Evolutionary conservation across 2,888 invertebrate species (phyloP).

Genomic region (Stegophylla sp.): DNA sequence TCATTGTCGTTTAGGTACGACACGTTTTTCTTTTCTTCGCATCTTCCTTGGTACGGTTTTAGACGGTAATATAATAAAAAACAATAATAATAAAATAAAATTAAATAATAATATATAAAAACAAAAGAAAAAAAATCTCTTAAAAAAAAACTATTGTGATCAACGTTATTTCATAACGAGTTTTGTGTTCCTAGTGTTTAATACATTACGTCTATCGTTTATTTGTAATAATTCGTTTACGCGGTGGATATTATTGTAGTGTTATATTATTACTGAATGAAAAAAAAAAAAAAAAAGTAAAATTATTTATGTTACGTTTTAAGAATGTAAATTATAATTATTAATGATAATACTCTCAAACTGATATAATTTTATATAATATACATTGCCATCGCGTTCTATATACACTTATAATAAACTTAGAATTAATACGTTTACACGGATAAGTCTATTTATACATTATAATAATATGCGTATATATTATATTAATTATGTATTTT

Average conservation of each 20-base stretch:
- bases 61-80: too few species aligned
- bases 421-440: slow-evolving; percentile 13
- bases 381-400: slow-evolving; percentile 15
- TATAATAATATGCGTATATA: background rate
- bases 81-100: too few species aligned
- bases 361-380: background rate
- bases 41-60: too few species aligned
- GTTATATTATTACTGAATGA: too few species aligned
- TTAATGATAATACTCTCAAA: slow-evolving; percentile 15
- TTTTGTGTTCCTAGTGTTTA: slow-evolving; percentile 57
- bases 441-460: slow-evolving; percentile 13
- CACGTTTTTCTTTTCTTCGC: too few species aligned
- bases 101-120: too few species aligned
- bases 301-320: slow-evolving; percentile 22
- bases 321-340: slow-evolving; percentile 37
- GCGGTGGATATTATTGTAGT: slow-evolving; percentile 15
- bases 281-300: too few species aligned
- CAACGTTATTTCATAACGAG: slow-evolving; percentile 46
- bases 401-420: slow-evolving; percentile 6
- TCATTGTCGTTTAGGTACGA: too few species aligned
- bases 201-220: slow-evolving; percentile 30
- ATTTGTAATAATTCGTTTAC: slow-evolving; percentile 19
- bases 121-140: background rate
- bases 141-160: slow-evolving; percentile 44
- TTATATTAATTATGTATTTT: slow-evolving; percentile 14